These are phyloP conservation scores for Mimachlamys varia DNA, from an alignment of 2,888 invertebrate species.

Conservation along the genomic window DNA sequence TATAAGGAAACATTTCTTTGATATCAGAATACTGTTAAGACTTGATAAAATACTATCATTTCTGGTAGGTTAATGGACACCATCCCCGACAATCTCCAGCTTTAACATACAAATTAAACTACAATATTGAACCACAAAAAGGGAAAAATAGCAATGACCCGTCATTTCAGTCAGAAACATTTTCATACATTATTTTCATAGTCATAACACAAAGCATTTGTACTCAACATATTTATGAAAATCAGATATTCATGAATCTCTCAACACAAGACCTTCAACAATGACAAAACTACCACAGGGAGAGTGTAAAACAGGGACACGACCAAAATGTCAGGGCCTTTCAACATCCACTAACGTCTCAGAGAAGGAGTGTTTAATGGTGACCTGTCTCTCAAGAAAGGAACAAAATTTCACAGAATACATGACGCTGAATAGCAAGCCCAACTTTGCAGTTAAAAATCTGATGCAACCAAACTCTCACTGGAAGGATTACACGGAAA, in stretches of 20 bases:
- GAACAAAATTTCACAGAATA: neutral
- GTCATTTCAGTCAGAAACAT: constrained; percentile 4
- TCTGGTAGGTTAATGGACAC: neutral
- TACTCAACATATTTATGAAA: too few relatives aligned
- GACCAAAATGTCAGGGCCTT: neutral
- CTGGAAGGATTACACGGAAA: neutral
- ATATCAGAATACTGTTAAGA: too few relatives aligned
- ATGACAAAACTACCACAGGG: neutral
- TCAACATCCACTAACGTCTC: neutral
- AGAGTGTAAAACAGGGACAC: neutral
- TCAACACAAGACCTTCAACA: neutral
- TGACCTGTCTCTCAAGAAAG: neutral
- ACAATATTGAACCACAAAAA: neutral
- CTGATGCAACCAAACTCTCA: neutral
- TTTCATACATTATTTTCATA: neutral
- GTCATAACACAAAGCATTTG: neutral
- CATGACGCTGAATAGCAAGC: neutral
- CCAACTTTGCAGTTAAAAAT: neutral
- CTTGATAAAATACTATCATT: too few relatives aligned
- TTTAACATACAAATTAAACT: neutral
- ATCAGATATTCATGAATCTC: too few relatives aligned
- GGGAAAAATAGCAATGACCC: neutral
- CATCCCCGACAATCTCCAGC: neutral
- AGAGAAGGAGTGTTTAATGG: neutral
- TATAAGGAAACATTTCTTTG: too few relatives aligned